Base-by-base conservation (phyloP, 2,888 invertebrate species). In the Steinernema carpocapsae region DNA sequence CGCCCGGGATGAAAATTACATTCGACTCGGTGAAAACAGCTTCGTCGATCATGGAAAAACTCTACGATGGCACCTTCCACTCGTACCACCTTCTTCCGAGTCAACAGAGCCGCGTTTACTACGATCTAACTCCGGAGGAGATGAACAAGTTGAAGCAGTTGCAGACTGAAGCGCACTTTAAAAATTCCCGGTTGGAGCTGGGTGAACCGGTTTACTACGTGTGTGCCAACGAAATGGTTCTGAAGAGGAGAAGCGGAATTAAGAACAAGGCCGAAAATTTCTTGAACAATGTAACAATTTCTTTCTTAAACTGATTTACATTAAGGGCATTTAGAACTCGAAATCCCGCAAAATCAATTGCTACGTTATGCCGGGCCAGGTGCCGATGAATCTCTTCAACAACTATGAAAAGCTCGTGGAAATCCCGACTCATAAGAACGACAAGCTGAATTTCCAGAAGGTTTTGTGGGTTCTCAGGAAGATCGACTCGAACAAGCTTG, bases 191-290 rank as follows among this genome's bases (percentile, higher is more conserved):
- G 1, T 19, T 64, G 17, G 32, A 4, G 1, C 32, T 1, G 12
- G 32, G 32, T 2, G 64, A 64, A 17, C 64, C 29, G 1, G 14
- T 17, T 1, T 64, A 64, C 64, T 64, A 32, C 17, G 64, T 64
- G 32, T 64, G 64, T n/a, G 32, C 64, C 64, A 26, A 32, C 17
- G 64, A 64, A 10, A 29, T 64, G 64, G 37, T 29, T 64, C 64
- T 64, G 64, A 64, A 64, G 32, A 29, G 64, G 64, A 64, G 29
- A 32, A 26, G 32, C 24, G 64, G 64, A 32, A 26, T 64, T 1
- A 64, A 64, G 64, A 37, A 37, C 37, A 32, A 32, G 64, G 26
- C 7, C 10, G 64, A 64, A n/a, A 17, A 26, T 29, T 2, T 10
- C 14, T 1, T 3, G 7, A 12, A 32, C 4, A n/a, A 10, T 29